These are phyloP conservation scores for Zele albiditarsus DNA, from an alignment of 2,888 invertebrate genomes.

Conservation along the genomic window DNA sequence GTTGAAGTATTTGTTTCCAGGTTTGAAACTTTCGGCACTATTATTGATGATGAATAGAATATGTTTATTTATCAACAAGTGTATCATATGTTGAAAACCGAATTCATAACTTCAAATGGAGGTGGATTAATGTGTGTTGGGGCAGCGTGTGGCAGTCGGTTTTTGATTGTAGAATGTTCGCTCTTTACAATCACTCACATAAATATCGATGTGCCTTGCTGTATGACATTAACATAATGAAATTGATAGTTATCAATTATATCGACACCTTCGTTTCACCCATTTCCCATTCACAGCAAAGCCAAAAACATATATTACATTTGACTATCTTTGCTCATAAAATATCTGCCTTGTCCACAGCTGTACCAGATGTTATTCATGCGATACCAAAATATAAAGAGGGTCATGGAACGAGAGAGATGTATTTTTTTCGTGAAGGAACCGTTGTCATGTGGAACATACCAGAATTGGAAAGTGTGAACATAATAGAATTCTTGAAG, in stretches of 20 bases:
- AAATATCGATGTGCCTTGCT: neutral
- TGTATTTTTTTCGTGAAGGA: constrained; percentile 94
- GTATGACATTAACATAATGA: neutral
- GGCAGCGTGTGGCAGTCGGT: no score
- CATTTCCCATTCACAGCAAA: neutral
- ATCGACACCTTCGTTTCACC: neutral
- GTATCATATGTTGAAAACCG: no score
- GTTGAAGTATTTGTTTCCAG: no score
- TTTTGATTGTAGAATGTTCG: neutral
- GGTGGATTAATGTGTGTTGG: no score
- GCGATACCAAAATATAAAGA: constrained; percentile 90
- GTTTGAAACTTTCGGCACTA: no score
- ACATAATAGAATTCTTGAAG: constrained; percentile 83
- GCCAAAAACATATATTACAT: neutral
- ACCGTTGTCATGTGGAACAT: constrained; percentile 94
- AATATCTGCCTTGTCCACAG: constrained; percentile 58
- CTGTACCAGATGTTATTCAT: constrained; percentile 84
- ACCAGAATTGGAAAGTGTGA: constrained; percentile 84
- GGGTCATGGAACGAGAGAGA: constrained; percentile 84
- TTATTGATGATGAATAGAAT: no score
- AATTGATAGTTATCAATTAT: neutral
- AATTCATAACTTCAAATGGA: no score
- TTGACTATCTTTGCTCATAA: neutral
- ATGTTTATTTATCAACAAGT: no score
- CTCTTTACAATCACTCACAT: neutral